These are phyloP conservation scores for Caenorhabditis auriculariae DNA, from an alignment of 2,888 invertebrate species.

Conservation along the genomic window DNA sequence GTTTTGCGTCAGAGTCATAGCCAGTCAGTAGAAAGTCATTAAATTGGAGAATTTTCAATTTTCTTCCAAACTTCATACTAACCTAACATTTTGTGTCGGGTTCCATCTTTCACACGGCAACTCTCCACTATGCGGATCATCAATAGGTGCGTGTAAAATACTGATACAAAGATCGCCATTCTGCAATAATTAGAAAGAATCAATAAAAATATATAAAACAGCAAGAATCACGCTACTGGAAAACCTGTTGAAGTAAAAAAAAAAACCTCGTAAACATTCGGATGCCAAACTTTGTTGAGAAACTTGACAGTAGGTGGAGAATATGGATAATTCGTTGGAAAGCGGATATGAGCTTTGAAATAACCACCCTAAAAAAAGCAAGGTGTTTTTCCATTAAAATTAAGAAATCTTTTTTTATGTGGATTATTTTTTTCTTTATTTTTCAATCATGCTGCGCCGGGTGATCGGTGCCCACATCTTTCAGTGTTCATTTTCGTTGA, in stretches of 20 bases:
- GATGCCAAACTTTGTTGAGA: constrained; percentile 99
- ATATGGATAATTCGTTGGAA: constrained; percentile 97
- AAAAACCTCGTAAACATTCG: constrained; percentile 84
- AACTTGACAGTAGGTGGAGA: constrained; percentile 96
- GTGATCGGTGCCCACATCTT: too few relatives aligned
- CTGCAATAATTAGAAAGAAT: constrained; percentile 73
- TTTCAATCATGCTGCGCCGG: background rate
- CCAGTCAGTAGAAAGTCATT: too few relatives aligned
- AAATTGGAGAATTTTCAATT: too few relatives aligned
- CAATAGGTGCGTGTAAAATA: constrained; percentile 96
- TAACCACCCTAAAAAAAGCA: constrained; percentile 82
- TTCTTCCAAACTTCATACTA: background rate
- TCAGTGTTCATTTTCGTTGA: too few relatives aligned
- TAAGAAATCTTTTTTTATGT: background rate
- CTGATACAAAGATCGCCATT: constrained; percentile 99
- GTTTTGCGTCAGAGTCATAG: too few relatives aligned
- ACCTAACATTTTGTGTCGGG: constrained; percentile 90
- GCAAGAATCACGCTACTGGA: too few relatives aligned
- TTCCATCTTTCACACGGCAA: constrained; percentile 99
- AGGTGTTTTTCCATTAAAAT: background rate
- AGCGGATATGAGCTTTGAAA: constrained; percentile 99
- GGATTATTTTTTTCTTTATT: background rate
- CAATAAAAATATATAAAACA: too few relatives aligned
- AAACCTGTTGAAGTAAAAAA: too few relatives aligned
- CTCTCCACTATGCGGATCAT: constrained; percentile 98